These are phyloP conservation scores for Picathartes gymnocephalus DNA, from an alignment of 2,113 vertebrate genomes.

Conservation along the genomic window DNA sequence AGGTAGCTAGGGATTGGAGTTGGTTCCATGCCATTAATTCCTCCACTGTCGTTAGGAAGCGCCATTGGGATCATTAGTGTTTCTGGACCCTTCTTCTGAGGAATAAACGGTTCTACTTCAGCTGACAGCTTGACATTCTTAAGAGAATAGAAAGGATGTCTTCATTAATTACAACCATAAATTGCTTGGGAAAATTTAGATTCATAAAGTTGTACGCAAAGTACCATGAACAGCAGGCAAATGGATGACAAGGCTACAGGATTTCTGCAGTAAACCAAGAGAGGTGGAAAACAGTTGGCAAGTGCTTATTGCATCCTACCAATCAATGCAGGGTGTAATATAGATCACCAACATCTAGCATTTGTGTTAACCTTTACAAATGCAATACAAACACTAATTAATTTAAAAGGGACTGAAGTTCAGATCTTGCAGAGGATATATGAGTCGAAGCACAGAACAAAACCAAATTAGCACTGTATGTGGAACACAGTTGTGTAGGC, in stretches of 20 bases:
- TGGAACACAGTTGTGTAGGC: background rate
- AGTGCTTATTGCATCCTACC: background rate
- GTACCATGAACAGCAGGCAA: background rate
- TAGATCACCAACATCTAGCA: background rate
- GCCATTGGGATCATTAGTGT: constrained; percentile 89
- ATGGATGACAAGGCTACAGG: background rate
- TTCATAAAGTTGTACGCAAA: background rate
- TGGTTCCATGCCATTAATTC: constrained; percentile 81
- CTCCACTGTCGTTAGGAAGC: constrained; percentile 82
- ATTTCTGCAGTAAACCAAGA: background rate
- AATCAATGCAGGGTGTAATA: background rate
- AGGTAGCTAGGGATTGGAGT: constrained; percentile 95
- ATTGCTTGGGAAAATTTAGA: background rate
- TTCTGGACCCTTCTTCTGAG: constrained; percentile 93
- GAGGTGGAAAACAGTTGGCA: background rate
- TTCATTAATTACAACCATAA: background rate
- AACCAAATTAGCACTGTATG: background rate
- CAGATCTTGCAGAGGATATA: background rate
- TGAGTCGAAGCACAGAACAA: background rate
- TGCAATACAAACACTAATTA: background rate
- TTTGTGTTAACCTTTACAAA: constrained; percentile 24
- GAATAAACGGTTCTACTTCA: constrained; percentile 97
- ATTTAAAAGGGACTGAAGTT: background rate
- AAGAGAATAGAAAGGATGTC: background rate
- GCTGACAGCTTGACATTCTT: constrained; percentile 98